Conservation (phyloP, 2,888 invertebrate genomes). For the Mesorhabditis sp. region DNA sequence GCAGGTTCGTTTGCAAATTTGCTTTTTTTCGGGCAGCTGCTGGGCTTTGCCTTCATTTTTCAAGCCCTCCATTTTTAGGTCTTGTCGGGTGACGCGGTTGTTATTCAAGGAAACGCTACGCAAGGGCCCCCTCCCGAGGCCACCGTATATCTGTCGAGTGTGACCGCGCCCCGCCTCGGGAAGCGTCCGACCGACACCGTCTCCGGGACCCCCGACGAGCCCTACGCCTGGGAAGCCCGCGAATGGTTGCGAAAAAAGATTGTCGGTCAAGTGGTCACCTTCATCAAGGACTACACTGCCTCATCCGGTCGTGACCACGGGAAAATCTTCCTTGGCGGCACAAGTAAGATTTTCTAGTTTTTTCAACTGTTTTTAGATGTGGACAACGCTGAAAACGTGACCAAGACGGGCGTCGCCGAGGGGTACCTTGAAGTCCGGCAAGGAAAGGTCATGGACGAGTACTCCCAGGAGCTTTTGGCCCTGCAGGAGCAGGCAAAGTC, state of each 20-base stretch:
- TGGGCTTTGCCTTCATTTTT: too few relatives aligned
- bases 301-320: conserved; percentile 85
- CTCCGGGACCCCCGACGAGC: conserved; percentile 60
- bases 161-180: conserved; percentile 85
- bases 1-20: conserved; percentile 16
- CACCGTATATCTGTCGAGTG: conserved; percentile 81
- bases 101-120: conserved; percentile 79
- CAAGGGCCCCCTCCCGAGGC: conserved; percentile 78
- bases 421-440: conserved; percentile 77
- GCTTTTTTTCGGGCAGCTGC: too few relatives aligned
- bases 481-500: conserved; percentile 84
- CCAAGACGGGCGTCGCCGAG: conserved; percentile 81
- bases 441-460: conserved; percentile 59
- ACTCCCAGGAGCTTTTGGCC: conserved; percentile 67
- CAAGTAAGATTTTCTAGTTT: conserved; percentile 23
- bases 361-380: conserved; percentile 24
- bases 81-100: conserved; percentile 89
- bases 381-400: conserved; percentile 77
- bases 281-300: conserved; percentile 75
- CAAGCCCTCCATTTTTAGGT: conserved; percentile 68
- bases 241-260: conserved; percentile 88
- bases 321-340: conserved; percentile 49
- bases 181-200: conserved; percentile 69
- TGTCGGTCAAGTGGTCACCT: conserved; percentile 74
- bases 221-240: conserved; percentile 94